Percentiles rank a stretch among this genome's conserved stretches.
Evolutionary conservation across 2,888 invertebrate species (phyloP).

Genomic region (Dasypolia templi): DNA sequence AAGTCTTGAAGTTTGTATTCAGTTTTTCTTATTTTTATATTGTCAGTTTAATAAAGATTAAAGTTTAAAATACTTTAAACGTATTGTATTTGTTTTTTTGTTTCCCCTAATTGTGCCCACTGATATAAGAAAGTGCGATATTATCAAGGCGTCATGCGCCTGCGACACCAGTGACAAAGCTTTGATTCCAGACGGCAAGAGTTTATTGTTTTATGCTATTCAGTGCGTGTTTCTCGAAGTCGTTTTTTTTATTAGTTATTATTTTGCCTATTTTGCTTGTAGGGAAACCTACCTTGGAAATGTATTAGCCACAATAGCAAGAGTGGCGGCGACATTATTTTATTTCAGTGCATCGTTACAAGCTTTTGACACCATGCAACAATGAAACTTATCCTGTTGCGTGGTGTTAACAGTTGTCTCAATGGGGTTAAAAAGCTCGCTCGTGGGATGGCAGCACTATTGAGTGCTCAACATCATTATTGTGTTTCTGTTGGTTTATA

Average conservation of each 20-base stretch:
- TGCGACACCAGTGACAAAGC: not conserved
- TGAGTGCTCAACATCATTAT: not conserved
- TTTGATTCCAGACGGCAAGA: not conserved
- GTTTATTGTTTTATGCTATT: not conserved
- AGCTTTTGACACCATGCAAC: too few relatives aligned
- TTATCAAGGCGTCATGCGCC: too few relatives aligned
- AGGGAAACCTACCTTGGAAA: too few relatives aligned
- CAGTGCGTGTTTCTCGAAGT: too few relatives aligned
- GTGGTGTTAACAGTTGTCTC: too few relatives aligned
- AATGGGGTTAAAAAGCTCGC: not conserved
- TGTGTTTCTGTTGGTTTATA: too few relatives aligned
- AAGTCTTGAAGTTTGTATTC: slow-evolving; percentile 16
- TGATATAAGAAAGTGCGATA: not conserved
- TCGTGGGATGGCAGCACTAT: not conserved
- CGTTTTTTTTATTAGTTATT: too few relatives aligned
- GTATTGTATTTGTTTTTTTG: not conserved
- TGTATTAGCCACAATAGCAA: too few relatives aligned
- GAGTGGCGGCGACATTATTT: too few relatives aligned
- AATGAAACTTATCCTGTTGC: too few relatives aligned
- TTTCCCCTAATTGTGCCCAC: not conserved
- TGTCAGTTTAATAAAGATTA: slow-evolving; percentile 29
- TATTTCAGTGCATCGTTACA: too few relatives aligned
- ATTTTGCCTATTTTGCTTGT: too few relatives aligned
- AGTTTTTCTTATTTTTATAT: slow-evolving; percentile 23
- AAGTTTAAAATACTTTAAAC: not conserved